Evolutionary conservation across 2,888 invertebrate species (phyloP), one percentile per base, ranked within the genome.

Genomic region (Drosophila merina): DNA sequence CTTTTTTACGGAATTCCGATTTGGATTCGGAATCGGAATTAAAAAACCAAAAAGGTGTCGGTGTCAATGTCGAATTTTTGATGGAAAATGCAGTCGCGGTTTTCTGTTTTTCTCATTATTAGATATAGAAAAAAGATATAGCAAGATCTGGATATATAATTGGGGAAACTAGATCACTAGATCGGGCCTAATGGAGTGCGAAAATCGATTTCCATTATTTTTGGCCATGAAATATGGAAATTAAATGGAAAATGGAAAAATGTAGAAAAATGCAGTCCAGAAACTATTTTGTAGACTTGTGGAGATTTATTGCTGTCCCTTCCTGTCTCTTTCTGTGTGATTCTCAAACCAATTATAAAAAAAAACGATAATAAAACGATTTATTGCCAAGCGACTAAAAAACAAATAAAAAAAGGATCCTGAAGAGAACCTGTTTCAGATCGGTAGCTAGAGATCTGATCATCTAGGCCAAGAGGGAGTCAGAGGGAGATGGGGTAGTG

Each of bases 31-130:
- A 48, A 47, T 36, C 20, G 25, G 28, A 36, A 36, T 14, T 31
- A 25, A 36, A n/a, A 12, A 12, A 12, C 30, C 25, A 10, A 59
- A 74, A 72, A 84, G 78, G 85, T 62, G 60, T 59, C 60, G 60
- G 87, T 86, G 87, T 78, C 80, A 85, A 80, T 85, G 79, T 76
- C 76, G 71, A 80, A 84, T 14, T 86, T 76, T 70, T 70, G 64
- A 73, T 80, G 70, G 57, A 44, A 67, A 74, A 55, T 70, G 63
- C 86, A 74, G 49, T 49, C 44, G 40, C 26, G 25, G 45, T 30
- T 8, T 73, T 40, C 56, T 72, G 76, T n/a, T 74, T 55, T 67
- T 45, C 64, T 52, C 64, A 54, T 64, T 66, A 64, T 31, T 38
- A 60, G 66, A 68, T 76, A 64, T 66, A 66, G 69, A n/a, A 44